Conservation (phyloP, 1,140 invertebrate species). For the Penaeus vannamei region DNA sequence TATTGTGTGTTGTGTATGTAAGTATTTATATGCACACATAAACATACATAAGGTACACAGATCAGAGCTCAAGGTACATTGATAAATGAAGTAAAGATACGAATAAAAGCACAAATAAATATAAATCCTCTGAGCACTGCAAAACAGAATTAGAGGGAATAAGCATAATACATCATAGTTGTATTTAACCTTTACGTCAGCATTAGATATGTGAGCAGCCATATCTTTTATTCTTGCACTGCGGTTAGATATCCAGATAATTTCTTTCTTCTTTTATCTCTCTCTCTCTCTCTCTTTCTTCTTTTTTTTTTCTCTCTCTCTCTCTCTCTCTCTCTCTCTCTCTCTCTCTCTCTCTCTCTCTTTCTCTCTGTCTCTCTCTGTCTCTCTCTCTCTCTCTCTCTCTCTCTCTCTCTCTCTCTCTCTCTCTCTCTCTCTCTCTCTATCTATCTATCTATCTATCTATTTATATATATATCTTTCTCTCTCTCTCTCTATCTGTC, state of each 20-base stretch:
- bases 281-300: not conserved
- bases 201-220: not conserved
- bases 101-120: not conserved
- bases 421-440: not conserved
- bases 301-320: not conserved
- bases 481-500: not conserved
- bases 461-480: not conserved
- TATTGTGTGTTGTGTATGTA: not conserved
- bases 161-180: too few species aligned
- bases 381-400: not conserved
- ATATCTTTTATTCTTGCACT: not conserved
- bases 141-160: too few species aligned
- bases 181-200: too few species aligned
- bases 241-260: not conserved
- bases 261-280: not conserved
- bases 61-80: not conserved
- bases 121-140: too few species aligned
- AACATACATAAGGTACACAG: not conserved
- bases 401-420: not conserved
- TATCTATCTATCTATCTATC: not conserved
- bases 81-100: not conserved
- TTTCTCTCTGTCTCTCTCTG: not conserved
- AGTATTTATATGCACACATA: too few species aligned
- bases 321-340: not conserved
- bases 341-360: not conserved